Base-by-base conservation (phyloP, 2,888 invertebrate species). In the Yponomeuta evonymella region DNA sequence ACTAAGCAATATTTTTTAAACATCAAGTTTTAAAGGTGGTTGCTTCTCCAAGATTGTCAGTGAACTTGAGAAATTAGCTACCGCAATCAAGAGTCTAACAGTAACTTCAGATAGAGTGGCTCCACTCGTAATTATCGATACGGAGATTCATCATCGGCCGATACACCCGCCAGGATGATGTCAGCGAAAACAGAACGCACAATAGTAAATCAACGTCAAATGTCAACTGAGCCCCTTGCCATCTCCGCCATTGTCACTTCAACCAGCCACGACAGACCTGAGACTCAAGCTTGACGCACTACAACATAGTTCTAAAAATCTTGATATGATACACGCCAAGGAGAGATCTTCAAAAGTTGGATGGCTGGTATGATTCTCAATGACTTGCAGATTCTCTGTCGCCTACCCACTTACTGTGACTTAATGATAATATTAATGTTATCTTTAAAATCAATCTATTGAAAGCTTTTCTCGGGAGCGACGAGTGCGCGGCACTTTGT, bases 121-220 rank as follows among this genome's bases (percentile, higher is more conserved):
- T 74, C 72, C 15, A 62, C 51, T 30, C 70, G 70, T 78, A 78
- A 80, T 78, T 79, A 80, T 77, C 75, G 74, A 74, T 76, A 79
- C 77, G 77, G 78, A 78, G 77, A 79, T 79, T 77, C 75, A 78
- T 77, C 75, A 51, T 68, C 68, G 67, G 64, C 67, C 64, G 58
- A 33, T 71, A 33, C 65, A n/a, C 74, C 74, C 70, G 71, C 70
- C 72, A 71, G 72, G 74, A 84, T 91, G 90, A 89, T 87, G 84
- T 88, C 85, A 85, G 86, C 87, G 78, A 74, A 79, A 84, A 81
- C 78, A 76, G 72, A 78, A 80, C 79, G 80, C 81, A 90, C 90
- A 90, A 89, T 90, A 85, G 85, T 85, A 87, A 90, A 90, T 91
- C 90, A 91, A 90, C 90, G 89, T 91, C 90, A 87, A 85, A 86